Evolutionary conservation across 2,113 vertebrate species (phyloP).

Genomic region (Clarias batrachus): DNA sequence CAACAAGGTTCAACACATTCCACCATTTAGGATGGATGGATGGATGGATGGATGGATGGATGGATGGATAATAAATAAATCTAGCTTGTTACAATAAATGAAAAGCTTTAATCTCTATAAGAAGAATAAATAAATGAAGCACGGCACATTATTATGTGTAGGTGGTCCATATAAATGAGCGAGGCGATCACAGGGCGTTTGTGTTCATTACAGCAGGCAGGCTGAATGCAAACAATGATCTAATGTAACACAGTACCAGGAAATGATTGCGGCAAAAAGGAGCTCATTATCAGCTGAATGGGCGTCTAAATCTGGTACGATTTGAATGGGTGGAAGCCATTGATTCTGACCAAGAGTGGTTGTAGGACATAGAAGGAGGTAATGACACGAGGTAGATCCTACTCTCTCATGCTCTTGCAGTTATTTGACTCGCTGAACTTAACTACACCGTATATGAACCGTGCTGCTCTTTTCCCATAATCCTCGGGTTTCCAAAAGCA

Average conservation of each 20-base stretch:
- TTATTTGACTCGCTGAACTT: constrained; percentile 1
- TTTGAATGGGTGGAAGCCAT: neutral
- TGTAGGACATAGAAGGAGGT: constrained; percentile 3
- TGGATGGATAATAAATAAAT: neutral
- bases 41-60: no score
- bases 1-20: neutral
- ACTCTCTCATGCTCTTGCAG: neutral
- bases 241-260: neutral
- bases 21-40: neutral
- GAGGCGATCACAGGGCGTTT: neutral
- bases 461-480: constrained; percentile 6
- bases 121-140: neutral
- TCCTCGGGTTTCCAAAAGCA: neutral
- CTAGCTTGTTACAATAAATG: neutral
- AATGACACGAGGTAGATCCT: neutral
- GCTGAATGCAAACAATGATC: neutral
- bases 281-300: constrained; percentile 16
- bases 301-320: neutral
- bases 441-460: neutral
- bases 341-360: neutral
- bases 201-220: neutral
- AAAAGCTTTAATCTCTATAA: neutral
- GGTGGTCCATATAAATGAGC: constrained; percentile 12
- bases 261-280: constrained; percentile 1
- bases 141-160: neutral